phyloP scores from a whole-genome alignment of 2,113 vertebrate species.

The Turdus rufiventris region DNA sequence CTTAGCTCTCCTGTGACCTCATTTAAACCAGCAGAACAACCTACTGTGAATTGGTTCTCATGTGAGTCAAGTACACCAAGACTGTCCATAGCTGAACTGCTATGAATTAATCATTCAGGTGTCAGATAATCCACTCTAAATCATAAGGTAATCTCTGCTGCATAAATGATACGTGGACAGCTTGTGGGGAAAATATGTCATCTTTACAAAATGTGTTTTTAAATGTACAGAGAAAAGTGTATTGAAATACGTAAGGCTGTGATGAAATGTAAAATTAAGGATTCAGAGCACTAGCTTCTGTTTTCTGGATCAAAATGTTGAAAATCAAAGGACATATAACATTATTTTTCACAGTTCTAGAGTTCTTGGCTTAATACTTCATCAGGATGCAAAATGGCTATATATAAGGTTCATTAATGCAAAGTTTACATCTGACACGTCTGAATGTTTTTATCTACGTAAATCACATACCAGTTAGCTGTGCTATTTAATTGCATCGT shows the following conservation, averaged over 20 bases:
- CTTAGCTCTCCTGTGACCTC: not conserved
- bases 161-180: not conserved
- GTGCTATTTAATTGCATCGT: slow-evolving; percentile 87
- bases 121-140: not conserved
- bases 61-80: not conserved
- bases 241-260: not conserved
- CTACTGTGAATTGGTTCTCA: not conserved
- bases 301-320: not conserved
- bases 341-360: not conserved
- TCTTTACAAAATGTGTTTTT: not conserved
- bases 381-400: not conserved
- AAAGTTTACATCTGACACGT: slow-evolving; percentile 59
- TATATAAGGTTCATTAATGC: not conserved
- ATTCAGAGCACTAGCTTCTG: not conserved
- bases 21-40: not conserved
- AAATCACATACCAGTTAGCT: slow-evolving; percentile 82
- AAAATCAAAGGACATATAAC: not conserved
- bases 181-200: not conserved
- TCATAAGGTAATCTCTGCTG: not conserved
- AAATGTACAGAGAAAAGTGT: not conserved
- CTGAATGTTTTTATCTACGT: slow-evolving; percentile 73
- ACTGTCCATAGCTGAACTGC: not conserved
- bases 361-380: not conserved
- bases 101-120: not conserved
- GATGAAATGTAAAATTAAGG: not conserved